Base-by-base conservation (phyloP, 2,113 vertebrate genomes). In the Poecilia latipinna region DNA sequence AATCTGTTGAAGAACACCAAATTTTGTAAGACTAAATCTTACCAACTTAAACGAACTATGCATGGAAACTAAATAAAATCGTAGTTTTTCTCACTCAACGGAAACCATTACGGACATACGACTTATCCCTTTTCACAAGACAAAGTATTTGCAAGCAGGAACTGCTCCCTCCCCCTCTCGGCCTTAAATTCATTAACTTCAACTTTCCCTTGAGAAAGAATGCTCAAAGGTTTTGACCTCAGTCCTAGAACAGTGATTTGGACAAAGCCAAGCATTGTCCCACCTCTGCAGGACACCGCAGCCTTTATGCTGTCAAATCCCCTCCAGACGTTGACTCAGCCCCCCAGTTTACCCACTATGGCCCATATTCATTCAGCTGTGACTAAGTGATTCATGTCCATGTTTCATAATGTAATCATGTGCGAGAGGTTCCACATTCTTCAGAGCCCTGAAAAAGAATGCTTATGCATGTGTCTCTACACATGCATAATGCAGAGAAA, bases 381-480 rank as follows among this genome's bases (percentile, higher is more conserved):
- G 87, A 87, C 92, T 89, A 92, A 94, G 87, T 86, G 86, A 91
- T 89, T 91, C 88, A 82, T 77, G 82, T 81, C n/a, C 8, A 68
- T 71, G 84, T 91, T 90, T 93, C 82, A 90, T 92, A 93, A 94
- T 92, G 90, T 92, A 92, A 90, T 92, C 88, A 91, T 83, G 86
- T 51, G 68, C 85, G 86, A 89, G 92, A 92, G 91, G 89, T 87
- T 72, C 83, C 83, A 72, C 81, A 57, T 71, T 63, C 82, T 77
- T 72, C 68, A 74, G 77, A 79, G 82, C 84, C 73, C 79, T 62
- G 70, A 57, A 86, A 91, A 91, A 87, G 92, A 93, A 93, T 92
- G 88, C 68, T 78, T 29, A 29, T 29, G 29, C 29, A 77, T 82
- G 88, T 88, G 84, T 86, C 70, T 29, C 48, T 79, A 80, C 66